Base-by-base conservation (phyloP, 2,888 invertebrate species). In the Idaea aversata region DNA sequence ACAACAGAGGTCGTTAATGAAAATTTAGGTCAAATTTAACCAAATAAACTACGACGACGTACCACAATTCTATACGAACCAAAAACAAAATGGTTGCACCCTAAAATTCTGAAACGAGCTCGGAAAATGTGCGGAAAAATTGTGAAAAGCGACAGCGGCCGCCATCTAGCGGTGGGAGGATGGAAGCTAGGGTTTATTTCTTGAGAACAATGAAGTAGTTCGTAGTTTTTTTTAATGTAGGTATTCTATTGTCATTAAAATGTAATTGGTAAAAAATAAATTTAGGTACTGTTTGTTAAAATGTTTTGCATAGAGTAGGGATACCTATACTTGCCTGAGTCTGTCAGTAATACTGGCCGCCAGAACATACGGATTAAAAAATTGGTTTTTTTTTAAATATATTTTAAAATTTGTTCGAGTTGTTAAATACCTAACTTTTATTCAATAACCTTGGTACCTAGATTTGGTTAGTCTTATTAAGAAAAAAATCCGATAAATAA, bases 81-180 rank as follows among this genome's bases (percentile, higher is more conserved):
- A 34, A 67, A 66, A 66, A 68, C 64, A 47, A 59, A 36, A 61
- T 63, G 61, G 63, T 66, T 63, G 66, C 57, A 64, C 47, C 47
- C 47, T 47, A 47, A 7, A 47, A 13, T 47, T 47, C 10, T 47
- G 47, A 10, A 0, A 13, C 13, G 63, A 63, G 34, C 35, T 70
- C 63, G 80, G 84, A 84, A 90, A 88, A 86, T 75, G 67, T 63
- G 3, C 60, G 59, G 70, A 83, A 80, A 90, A 88, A 84, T 74
- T 59, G 60, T 65, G 81, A 77, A 88, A 88, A 88, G 76, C 76
- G 73, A 78, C 88, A 68, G 67, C 61, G 74, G 76, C 16, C 83
- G 90, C 88, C 92, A 91, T 91, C 92, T 92, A 79, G 85, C 66
- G 86, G 71, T 72, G 92, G 88, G 91, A 65, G 87, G 91, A 79